A percentile compares a stretch with the other conserved stretches of the same genome.
phyloP scores from a whole-genome alignment of 2,797 vertebrate species.

The Sebastes vulpes region DNA sequence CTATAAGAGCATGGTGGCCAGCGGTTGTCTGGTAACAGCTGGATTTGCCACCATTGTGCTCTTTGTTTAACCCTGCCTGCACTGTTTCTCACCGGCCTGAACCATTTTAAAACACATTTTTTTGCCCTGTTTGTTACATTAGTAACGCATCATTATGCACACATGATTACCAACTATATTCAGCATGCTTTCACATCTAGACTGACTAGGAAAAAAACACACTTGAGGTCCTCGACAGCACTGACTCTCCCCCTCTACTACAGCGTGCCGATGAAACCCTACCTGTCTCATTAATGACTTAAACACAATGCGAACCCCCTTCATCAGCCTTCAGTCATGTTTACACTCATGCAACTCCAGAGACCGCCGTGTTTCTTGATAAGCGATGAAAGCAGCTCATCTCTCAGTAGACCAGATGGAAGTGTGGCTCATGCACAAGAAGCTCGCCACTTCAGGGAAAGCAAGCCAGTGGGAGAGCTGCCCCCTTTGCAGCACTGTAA shows the following conservation, averaged over 20 bases:
- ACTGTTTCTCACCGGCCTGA: neutral
- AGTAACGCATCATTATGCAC: conserved; percentile 45
- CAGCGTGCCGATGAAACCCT: conserved; percentile 31
- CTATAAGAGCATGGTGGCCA: conserved; percentile 61
- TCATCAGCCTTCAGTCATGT: conserved; percentile 51
- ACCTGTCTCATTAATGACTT: conserved; percentile 58
- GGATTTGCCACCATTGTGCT: conserved; percentile 58
- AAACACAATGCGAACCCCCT: conserved; percentile 45
- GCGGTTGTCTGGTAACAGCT: conserved; percentile 69
- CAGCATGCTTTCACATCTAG: conserved; percentile 35
- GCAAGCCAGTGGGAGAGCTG: conserved; percentile 49
- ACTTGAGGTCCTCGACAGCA: neutral
- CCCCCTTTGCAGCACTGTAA: conserved; percentile 68
- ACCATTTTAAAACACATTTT: neutral
- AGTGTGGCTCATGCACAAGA: conserved; percentile 59
- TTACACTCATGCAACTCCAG: conserved; percentile 38
- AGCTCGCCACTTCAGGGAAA: conserved; percentile 55
- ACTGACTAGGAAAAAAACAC: neutral
- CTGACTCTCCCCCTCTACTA: neutral
- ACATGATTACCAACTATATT: conserved; percentile 56
- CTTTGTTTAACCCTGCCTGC: conserved; percentile 49
- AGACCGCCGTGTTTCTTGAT: conserved; percentile 42
- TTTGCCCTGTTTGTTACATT: conserved; percentile 32
- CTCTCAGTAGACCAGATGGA: conserved; percentile 59
- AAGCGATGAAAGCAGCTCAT: conserved; percentile 45